phyloP scores from a whole-genome alignment of 2,888 invertebrate genomes.

The Drosophila borealis region DNA sequence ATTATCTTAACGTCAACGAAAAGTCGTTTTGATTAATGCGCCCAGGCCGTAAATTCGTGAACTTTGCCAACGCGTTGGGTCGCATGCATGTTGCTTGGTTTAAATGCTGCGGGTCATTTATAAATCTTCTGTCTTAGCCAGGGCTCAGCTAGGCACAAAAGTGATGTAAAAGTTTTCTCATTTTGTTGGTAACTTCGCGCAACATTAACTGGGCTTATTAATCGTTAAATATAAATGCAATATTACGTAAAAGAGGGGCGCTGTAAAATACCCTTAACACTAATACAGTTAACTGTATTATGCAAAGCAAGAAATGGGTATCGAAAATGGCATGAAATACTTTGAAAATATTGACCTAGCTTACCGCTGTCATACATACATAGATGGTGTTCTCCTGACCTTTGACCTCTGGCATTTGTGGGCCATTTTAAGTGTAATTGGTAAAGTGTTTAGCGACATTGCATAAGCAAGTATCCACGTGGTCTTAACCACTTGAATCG shows the following conservation, averaged over 20 bases:
- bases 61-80: conserved; percentile 54
- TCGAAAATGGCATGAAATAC: neutral
- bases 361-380: conserved; percentile 1
- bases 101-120: conserved; percentile 61
- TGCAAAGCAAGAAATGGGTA: neutral
- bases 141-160: conserved; percentile 33
- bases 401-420: conserved; percentile 12
- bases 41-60: conserved; percentile 44
- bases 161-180: conserved; percentile 73
- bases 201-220: conserved; percentile 76
- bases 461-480: conserved; percentile 18
- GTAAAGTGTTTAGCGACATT: conserved; percentile 59
- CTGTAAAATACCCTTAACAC: conserved; percentile 1
- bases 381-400: conserved; percentile 27
- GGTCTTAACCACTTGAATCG: conserved; percentile 42
- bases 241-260: neutral
- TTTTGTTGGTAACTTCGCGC: conserved; percentile 74
- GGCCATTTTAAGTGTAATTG: conserved; percentile 50
- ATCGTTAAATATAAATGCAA: conserved; percentile 54
- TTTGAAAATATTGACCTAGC: conserved; percentile 4
- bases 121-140: conserved; percentile 60
- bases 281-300: neutral
- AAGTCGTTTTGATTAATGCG: conserved; percentile 63
- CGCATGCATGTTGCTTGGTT: conserved; percentile 20
- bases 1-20: conserved; percentile 21